Conservation (phyloP, 2,797 vertebrate genomes). For the Argentina silus region DNA sequence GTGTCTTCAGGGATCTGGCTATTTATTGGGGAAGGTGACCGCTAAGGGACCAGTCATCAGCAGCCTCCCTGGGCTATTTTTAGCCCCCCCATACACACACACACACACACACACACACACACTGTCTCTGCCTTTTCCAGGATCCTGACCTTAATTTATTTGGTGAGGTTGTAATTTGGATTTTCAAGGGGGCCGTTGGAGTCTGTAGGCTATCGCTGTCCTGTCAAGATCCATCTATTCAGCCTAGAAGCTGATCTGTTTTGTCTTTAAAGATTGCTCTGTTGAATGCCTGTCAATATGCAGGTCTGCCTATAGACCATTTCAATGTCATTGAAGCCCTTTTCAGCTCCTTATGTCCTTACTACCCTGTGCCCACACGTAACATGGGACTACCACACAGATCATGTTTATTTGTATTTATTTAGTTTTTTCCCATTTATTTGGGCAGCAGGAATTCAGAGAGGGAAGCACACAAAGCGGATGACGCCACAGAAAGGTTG, state of each 20-base stretch:
- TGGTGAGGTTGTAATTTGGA: conserved; percentile 7
- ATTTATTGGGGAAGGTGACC: conserved; percentile 38
- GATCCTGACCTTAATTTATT: conserved; percentile 23
- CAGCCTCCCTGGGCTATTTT: conserved; percentile 43
- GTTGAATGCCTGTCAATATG: neutral
- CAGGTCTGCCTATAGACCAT: neutral
- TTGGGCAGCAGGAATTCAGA: no score
- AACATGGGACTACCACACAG: no score
- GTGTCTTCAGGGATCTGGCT: neutral
- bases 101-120: neutral
- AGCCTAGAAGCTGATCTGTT: neutral
- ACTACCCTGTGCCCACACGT: neutral
- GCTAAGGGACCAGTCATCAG: conserved; percentile 37
- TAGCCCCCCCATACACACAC: conserved; percentile 15
- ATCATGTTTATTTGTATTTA: no score
- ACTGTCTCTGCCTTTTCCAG: conserved; percentile 12
- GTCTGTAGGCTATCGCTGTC: conserved; percentile 8
- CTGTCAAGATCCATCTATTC: neutral
- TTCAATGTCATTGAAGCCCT: neutral
- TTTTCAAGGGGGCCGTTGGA: neutral
- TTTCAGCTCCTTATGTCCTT: neutral
- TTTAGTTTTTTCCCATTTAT: no score
- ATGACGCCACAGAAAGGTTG: no score
- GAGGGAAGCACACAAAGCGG: no score
- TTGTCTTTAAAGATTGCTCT: neutral